These are phyloP conservation scores for Drosophila rellima DNA, from an alignment of 2,888 invertebrate species.

Conservation along the genomic window DNA sequence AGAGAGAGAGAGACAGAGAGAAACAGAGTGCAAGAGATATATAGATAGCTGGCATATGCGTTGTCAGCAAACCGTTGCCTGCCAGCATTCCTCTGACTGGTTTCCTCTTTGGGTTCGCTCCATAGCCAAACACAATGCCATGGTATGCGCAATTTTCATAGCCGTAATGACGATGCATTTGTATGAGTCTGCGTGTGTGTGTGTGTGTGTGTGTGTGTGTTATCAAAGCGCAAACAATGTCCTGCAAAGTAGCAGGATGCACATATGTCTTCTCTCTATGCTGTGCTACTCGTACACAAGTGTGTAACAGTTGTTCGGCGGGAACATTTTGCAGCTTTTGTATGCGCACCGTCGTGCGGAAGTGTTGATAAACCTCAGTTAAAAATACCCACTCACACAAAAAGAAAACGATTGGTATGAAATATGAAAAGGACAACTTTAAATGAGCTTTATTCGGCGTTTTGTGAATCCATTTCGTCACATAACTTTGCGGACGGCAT, in stretches of 20 bases:
- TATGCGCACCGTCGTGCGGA: constrained; percentile 77
- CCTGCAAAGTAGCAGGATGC: constrained; percentile 80
- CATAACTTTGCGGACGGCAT: constrained; percentile 40
- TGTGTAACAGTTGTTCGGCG: constrained; percentile 52
- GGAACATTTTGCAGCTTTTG: constrained; percentile 73
- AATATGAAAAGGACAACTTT: constrained; percentile 2
- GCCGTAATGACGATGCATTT: constrained; percentile 67
- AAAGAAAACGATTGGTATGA: not conserved
- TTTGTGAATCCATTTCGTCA: constrained; percentile 14
- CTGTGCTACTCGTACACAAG: constrained; percentile 13
- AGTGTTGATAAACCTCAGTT: constrained; percentile 75
- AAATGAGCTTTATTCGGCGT: constrained; percentile 58
- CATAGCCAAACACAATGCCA: constrained; percentile 73
- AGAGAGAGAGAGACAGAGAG: not conserved
- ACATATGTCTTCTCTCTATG: constrained; percentile 60
- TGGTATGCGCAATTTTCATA: constrained; percentile 77
- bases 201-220: constrained; percentile 42
- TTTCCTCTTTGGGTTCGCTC: constrained; percentile 14
- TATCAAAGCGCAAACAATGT: constrained; percentile 80
- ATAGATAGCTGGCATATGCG: constrained; percentile 55
- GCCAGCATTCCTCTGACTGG: constrained; percentile 29
- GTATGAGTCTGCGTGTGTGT: constrained; percentile 25
- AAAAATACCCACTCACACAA: constrained; percentile 7
- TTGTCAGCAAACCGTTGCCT: constrained; percentile 65
- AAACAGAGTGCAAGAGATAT: constrained; percentile 1